Evolutionary conservation across 1,140 invertebrate genomes (phyloP).

Genomic region (Gerris buenoi): DNA sequence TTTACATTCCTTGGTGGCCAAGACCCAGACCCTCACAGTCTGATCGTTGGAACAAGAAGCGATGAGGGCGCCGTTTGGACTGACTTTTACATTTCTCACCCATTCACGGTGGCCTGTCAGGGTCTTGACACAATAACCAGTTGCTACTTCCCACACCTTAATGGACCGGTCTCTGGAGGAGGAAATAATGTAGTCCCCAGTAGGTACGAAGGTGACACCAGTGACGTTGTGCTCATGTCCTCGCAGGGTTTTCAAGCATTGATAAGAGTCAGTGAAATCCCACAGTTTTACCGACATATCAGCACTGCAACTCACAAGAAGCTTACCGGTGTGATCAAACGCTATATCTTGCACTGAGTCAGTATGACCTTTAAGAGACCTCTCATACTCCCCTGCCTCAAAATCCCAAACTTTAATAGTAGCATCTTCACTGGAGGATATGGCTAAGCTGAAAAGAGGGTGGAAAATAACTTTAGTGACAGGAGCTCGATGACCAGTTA

Average conservation of each 20-base stretch:
- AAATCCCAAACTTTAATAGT: slow-evolving; percentile 99
- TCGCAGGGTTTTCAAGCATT: slow-evolving; percentile 91
- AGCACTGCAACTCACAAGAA: slow-evolving; percentile 70
- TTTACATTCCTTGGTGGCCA: slow-evolving; percentile 81
- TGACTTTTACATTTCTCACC: slow-evolving; percentile 93
- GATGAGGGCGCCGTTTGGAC: slow-evolving; percentile 77
- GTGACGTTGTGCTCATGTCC: slow-evolving; percentile 99
- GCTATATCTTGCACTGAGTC: slow-evolving; percentile 96
- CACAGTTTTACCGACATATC: slow-evolving; percentile 96
- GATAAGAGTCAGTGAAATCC: slow-evolving; percentile 90
- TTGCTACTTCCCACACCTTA: slow-evolving; percentile 95
- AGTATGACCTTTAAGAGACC: slow-evolving; percentile 94
- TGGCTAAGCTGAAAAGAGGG: slow-evolving; percentile 87
- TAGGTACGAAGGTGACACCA: slow-evolving; percentile 87
- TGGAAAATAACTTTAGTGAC: slow-evolving; percentile 92
- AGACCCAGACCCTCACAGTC: slow-evolving; percentile 84
- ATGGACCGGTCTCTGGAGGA: slow-evolving; percentile 94
- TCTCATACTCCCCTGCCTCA: slow-evolving; percentile 95
- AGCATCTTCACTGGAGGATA: slow-evolving; percentile 92
- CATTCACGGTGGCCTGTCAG: slow-evolving; percentile 90
- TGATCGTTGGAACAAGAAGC: slow-evolving; percentile 98
- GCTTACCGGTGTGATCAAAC: slow-evolving; percentile 83
- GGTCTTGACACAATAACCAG: slow-evolving; percentile 93
- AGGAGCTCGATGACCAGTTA: slow-evolving; percentile 79
- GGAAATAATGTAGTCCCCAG: slow-evolving; percentile 87